Evolutionary conservation across 2,888 invertebrate species (phyloP).

Genomic region (Lissonota sp.): DNA sequence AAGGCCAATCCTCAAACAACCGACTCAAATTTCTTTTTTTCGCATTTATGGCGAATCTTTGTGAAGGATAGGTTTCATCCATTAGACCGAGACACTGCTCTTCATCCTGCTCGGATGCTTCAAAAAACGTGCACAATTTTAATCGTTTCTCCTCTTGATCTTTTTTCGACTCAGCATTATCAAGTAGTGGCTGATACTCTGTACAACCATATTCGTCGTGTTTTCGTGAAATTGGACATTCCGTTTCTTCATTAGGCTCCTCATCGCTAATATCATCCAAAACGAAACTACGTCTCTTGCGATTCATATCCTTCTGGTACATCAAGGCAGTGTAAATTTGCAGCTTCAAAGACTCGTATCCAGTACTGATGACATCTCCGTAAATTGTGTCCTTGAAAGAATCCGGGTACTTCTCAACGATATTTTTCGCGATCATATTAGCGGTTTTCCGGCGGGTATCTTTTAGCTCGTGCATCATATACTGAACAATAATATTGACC

Average conservation of each 20-base stretch:
- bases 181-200: slow-evolving; percentile 39
- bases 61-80: slow-evolving; percentile 39
- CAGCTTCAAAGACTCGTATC: slow-evolving; percentile 24
- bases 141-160: slow-evolving; percentile 38
- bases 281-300: slow-evolving; percentile 7
- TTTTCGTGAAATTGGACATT: slow-evolving; percentile 34
- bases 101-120: slow-evolving; percentile 11
- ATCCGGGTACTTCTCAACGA: slow-evolving; percentile 27
- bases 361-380: slow-evolving; percentile 21
- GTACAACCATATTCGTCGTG: slow-evolving; percentile 41
- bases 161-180: slow-evolving; percentile 14
- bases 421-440: slow-evolving; percentile 16
- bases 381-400: slow-evolving; percentile 34
- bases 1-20: slow-evolving; percentile 31
- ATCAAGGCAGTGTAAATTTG: slow-evolving; percentile 35
- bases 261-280: slow-evolving; percentile 16
- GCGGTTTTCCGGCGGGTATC: slow-evolving; percentile 23
- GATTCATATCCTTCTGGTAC: slow-evolving; percentile 26
- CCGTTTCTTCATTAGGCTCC: neutral
- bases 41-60: slow-evolving; percentile 24
- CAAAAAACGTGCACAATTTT: neutral
- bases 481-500: slow-evolving; percentile 33
- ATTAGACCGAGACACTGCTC: slow-evolving; percentile 19
- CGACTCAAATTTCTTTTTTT: neutral
- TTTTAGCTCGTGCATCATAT: slow-evolving; percentile 33